Evolutionary conservation across 1,140 invertebrate species (phyloP).

Genomic region (Adelges cooleyi): DNA sequence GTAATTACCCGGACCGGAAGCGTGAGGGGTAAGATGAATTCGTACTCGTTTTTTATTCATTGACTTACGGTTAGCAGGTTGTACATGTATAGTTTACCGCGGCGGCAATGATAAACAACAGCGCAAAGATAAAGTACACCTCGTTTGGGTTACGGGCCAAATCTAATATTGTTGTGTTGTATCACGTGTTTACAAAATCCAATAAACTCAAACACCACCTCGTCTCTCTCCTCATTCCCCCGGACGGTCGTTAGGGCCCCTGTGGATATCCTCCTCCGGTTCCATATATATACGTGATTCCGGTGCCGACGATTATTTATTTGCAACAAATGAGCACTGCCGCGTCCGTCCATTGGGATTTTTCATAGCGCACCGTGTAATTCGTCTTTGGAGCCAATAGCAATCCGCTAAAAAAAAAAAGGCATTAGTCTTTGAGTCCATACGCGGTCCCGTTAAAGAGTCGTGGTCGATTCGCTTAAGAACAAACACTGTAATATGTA

Average conservation of each 20-base stretch:
- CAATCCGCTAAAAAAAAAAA: too few relatives aligned
- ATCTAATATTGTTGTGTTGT: slow-evolving; percentile 19
- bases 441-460: too few relatives aligned
- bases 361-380: neutral
- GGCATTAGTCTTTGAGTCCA: too few relatives aligned
- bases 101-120: slow-evolving; percentile 16
- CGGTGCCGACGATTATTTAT: slow-evolving; percentile 15
- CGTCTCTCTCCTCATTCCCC: neutral
- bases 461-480: too few relatives aligned
- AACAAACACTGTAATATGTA: too few relatives aligned
- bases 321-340: slow-evolving; percentile 1
- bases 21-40: slow-evolving; percentile 17
- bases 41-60: slow-evolving; percentile 14
- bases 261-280: neutral
- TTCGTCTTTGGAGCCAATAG: too few relatives aligned
- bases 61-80: too few relatives aligned
- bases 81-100: too few relatives aligned
- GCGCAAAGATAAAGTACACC: slow-evolving; percentile 20
- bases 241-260: slow-evolving; percentile 1
- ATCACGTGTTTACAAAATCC: slow-evolving; percentile 28
- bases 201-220: slow-evolving; percentile 5
- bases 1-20: neutral
- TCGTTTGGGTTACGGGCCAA: slow-evolving; percentile 10
- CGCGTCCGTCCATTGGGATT: neutral
- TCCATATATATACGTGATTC: slow-evolving; percentile 28